Evolutionary conservation across 2,888 invertebrate species (phyloP).

Genomic region (Amphipoea oculea): DNA sequence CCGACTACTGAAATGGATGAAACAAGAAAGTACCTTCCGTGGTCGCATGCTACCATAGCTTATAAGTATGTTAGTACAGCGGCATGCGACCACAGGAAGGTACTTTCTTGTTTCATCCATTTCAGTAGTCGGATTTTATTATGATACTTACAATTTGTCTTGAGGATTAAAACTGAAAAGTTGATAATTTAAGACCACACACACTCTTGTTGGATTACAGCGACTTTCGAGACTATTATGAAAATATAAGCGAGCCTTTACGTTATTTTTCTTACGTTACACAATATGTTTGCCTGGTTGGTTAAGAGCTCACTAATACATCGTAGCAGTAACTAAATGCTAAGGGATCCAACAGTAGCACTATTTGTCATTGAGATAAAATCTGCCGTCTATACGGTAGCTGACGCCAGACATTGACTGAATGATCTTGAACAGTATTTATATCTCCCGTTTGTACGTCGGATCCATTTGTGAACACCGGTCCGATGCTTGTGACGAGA

Average conservation of each 20-base stretch:
- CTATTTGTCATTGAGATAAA: conserved; percentile 76
- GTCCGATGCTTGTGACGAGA: conserved; percentile 23
- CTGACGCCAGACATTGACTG: conserved; percentile 75
- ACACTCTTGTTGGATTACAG: not conserved
- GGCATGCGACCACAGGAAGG: too few relatives aligned
- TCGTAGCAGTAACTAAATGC: conserved; percentile 36
- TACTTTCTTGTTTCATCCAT: too few relatives aligned
- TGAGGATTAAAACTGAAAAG: not conserved
- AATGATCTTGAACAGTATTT: conserved; percentile 74
- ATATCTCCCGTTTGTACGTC: conserved; percentile 60
- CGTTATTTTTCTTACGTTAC: conserved; percentile 2
- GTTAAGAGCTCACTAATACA: conserved; percentile 35
- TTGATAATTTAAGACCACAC: not conserved
- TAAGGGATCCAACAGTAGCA: conserved; percentile 51
- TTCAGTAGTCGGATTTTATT: too few relatives aligned
- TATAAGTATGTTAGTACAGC: too few relatives aligned
- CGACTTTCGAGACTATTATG: too few relatives aligned
- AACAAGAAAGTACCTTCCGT: too few relatives aligned
- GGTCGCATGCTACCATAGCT: too few relatives aligned
- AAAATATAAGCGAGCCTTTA: not conserved
- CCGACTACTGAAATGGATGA: too few relatives aligned
- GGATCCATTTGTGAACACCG: conserved; percentile 53
- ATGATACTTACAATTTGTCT: not conserved
- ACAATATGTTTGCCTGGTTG: not conserved
- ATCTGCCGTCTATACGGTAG: conserved; percentile 68